Evolutionary conservation across 2,113 vertebrate species (phyloP), one percentile per base, ranked within the genome.

Genomic region (Podiceps cristatus): DNA sequence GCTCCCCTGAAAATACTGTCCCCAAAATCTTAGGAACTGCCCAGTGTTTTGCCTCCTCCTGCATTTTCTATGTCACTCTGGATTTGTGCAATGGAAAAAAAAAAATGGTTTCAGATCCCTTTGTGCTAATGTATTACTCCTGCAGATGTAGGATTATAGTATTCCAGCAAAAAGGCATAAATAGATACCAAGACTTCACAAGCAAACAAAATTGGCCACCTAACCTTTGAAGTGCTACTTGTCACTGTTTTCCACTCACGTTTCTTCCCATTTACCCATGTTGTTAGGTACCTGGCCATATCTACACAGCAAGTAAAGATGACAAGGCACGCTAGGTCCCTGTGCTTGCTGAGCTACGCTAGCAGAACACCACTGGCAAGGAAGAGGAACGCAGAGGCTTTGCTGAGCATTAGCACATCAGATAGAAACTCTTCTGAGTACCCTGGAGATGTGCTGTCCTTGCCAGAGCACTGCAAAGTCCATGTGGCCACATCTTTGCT

Each of bases 241-340:
- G 50, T 12, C 45, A 29, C 18, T 0, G 0, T 50, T n/a, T n/a
- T 35, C 63, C 37, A 10, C 40, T 71, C 20, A 0, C 2, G 2
- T 8, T 60, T 64, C 29, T 68, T 58, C 37, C 31, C 0, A 0
- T 55, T 55, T 68, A 11, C 19, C 13, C 35, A 19, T 6, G 2
- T 9, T 5, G 7, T 40, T 35, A 27, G 42, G 35, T 17, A 27
- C 7, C 0, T 31, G 52, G 40, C 58, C 2, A 0, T 20, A 52
- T 3, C 78, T 31, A 18, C 14, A 1, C 24, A 17, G 59, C 64
- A 35, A 58, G 60, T 6, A 20, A 27, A 55, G 40, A 55, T 49
- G 69, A 20, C 47, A 29, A 60, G 49, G 66, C 71, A 18, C 1
- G 3, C 13, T 25, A 27, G 45, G 47, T 73, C 28, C 35, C 45